These are phyloP conservation scores for Metridium senile DNA, from an alignment of 92 coral and sea anemone species.

Conservation along the genomic window DNA sequence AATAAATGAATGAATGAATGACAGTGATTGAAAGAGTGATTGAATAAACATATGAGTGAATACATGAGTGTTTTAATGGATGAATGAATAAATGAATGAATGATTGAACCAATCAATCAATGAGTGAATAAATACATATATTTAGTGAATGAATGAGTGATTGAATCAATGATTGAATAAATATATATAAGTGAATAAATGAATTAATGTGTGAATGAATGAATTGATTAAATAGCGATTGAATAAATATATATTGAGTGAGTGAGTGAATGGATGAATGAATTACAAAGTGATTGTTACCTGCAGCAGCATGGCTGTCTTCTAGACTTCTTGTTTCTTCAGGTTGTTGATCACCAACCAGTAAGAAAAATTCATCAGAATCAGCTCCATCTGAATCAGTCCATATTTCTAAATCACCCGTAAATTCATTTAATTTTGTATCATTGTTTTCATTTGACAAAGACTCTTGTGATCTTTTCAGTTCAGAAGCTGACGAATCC, in stretches of 20 bases:
- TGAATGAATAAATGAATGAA: neutral
- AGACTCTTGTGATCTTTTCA: conserved; percentile 9
- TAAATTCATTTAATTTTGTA: conserved; percentile 28
- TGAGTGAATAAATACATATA: neutral
- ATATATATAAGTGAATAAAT: neutral
- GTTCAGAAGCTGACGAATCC: neutral
- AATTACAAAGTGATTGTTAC: conserved; percentile 29
- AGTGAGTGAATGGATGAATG: neutral
- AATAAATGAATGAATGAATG: neutral
- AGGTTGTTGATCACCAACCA: conserved; percentile 67
- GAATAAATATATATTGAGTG: neutral
- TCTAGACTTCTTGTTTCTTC: conserved; percentile 74
- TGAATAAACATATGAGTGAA: neutral
- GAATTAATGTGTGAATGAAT: neutral
- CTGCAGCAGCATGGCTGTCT: conserved; percentile 92
- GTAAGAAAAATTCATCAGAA: conserved; percentile 76
- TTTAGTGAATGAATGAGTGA: neutral
- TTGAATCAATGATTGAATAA: neutral
- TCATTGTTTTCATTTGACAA: conserved; percentile 13
- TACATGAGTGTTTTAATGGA: neutral
- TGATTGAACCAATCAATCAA: neutral
- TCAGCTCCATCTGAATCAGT: conserved; percentile 58
- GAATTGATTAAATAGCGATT: neutral
- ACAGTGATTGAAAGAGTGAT: neutral
- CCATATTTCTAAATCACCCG: conserved; percentile 57